A percentile compares a stretch with the other conserved stretches of the same genome.
phyloP scores from a whole-genome alignment of 1,140 invertebrate genomes.

The Antheraea pernyi region DNA sequence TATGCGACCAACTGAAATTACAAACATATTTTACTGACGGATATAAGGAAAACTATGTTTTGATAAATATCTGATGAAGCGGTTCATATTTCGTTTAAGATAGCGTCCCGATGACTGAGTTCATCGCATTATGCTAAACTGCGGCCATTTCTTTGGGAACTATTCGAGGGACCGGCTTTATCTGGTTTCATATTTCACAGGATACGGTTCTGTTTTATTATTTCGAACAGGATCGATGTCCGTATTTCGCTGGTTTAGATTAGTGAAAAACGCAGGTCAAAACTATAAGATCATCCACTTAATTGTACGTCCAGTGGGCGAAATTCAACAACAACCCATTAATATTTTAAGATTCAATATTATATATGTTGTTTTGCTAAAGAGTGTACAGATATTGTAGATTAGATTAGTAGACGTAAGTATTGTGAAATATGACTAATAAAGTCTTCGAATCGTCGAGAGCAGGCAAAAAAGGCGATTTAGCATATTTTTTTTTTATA shows the following conservation, averaged over 20 bases:
- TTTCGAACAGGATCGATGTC: slow-evolving; percentile 23
- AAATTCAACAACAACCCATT: no score
- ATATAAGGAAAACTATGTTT: background rate
- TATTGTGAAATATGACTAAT: no score
- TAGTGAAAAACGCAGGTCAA: background rate
- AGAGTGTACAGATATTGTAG: no score
- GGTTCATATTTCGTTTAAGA: slow-evolving; percentile 3
- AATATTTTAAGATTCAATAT: no score
- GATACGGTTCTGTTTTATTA: slow-evolving; percentile 20
- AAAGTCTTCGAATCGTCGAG: no score
- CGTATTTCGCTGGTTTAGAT: slow-evolving; percentile 5
- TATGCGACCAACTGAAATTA: background rate
- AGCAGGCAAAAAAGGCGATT: no score
- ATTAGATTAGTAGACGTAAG: no score
- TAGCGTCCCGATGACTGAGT: slow-evolving; percentile 32
- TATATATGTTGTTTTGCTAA: no score
- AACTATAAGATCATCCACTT: no score
- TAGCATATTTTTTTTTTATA: no score
- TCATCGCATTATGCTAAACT: slow-evolving; percentile 36
- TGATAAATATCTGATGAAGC: background rate
- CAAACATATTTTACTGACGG: background rate
- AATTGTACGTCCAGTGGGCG: no score
- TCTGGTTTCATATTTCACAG: slow-evolving; percentile 34
- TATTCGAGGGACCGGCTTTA: slow-evolving; percentile 34
- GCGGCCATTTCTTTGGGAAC: slow-evolving; percentile 29